These are phyloP conservation scores for Leptinotarsa undecemlineata DNA, from an alignment of 1,140 invertebrate genomes.

Conservation along the genomic window DNA sequence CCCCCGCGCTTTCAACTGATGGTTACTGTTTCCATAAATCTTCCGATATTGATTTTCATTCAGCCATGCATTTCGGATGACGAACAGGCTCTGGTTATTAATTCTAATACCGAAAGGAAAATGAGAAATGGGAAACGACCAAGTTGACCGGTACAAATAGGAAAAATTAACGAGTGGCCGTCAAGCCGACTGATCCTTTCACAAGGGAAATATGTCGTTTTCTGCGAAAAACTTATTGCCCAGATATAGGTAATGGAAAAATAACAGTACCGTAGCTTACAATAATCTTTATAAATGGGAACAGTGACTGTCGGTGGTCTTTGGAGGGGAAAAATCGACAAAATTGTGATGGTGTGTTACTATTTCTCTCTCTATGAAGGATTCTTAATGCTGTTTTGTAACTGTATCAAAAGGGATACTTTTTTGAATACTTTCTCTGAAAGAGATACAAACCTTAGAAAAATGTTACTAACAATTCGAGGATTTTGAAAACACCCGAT, in stretches of 20 bases:
- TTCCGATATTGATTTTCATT: not conserved
- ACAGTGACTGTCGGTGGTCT: constrained; percentile 9
- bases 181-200: not conserved
- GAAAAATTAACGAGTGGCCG: constrained; percentile 8
- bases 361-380: too few relatives aligned
- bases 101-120: not conserved
- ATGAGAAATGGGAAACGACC: not conserved
- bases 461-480: too few relatives aligned
- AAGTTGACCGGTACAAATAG: constrained; percentile 1
- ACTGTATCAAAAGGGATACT: too few relatives aligned
- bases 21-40: too few relatives aligned
- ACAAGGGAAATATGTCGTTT: constrained; percentile 13
- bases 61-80: not conserved
- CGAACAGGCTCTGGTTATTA: not conserved
- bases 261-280: not conserved
- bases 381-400: too few relatives aligned
- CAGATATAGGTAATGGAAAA: constrained; percentile 19
- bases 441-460: too few relatives aligned
- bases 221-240: constrained; percentile 19
- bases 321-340: not conserved
- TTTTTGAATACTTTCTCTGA: too few relatives aligned
- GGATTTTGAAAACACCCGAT: too few relatives aligned
- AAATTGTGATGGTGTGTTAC: not conserved
- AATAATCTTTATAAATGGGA: constrained; percentile 20
- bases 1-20: too few relatives aligned